These are phyloP conservation scores for Spongilla lacustris DNA, from an alignment of 37 sponge, comb jelly and placozoan genomes.

Conservation along the genomic window DNA sequence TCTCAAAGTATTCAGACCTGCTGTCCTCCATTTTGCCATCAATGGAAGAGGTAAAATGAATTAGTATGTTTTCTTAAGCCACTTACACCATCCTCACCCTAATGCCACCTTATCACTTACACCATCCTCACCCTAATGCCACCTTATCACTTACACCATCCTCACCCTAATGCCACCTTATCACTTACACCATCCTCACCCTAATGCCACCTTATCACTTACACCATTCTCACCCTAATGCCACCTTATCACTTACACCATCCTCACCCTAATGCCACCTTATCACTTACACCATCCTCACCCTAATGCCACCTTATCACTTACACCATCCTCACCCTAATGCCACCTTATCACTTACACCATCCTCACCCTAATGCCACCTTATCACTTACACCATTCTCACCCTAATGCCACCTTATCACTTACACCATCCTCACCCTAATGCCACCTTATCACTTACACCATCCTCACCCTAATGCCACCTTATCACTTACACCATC, in stretches of 20 bases:
- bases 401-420: too few relatives aligned
- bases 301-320: too few relatives aligned
- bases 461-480: background rate
- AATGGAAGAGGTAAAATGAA: slow-evolving; percentile 42
- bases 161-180: background rate
- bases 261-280: too few relatives aligned
- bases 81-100: background rate
- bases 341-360: too few relatives aligned
- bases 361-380: too few relatives aligned
- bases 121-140: background rate
- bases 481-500: background rate
- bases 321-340: too few relatives aligned
- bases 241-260: too few relatives aligned
- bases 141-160: background rate
- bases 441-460: background rate
- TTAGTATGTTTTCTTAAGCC: background rate
- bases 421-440: background rate
- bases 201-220: too few relatives aligned
- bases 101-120: background rate
- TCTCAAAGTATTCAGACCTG: slow-evolving; percentile 61
- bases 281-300: too few relatives aligned
- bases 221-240: too few relatives aligned
- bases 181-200: too few relatives aligned
- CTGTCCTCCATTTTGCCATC: slow-evolving; percentile 46
- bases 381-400: too few relatives aligned